phyloP scores from a whole-genome alignment of 2,797 vertebrate species.

The Hemitrygon akajei region DNA sequence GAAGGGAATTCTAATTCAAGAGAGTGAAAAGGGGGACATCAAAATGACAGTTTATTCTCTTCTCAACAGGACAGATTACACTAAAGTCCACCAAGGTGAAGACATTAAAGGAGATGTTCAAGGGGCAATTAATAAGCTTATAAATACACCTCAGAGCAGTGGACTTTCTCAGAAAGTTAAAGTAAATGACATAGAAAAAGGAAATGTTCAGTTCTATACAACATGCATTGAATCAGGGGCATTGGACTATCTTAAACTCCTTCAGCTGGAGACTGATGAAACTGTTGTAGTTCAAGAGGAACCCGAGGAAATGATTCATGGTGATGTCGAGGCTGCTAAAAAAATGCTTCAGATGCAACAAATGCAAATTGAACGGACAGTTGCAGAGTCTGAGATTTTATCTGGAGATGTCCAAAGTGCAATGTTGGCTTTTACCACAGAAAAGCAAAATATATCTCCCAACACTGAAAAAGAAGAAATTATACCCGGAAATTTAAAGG shows the following conservation, averaged over 20 bases:
- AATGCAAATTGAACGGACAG: constrained; percentile 65
- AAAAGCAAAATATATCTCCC: constrained; percentile 54
- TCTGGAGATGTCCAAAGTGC: constrained; percentile 75
- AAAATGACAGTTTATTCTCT: constrained; percentile 87
- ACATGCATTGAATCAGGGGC: constrained; percentile 87
- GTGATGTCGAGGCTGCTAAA: constrained; percentile 74
- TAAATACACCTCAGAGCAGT: constrained; percentile 57
- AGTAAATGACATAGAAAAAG: constrained; percentile 74
- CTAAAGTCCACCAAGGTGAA: constrained; percentile 61
- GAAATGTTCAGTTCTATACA: constrained; percentile 84
- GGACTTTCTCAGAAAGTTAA: constrained; percentile 60
- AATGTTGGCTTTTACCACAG: constrained; percentile 74
- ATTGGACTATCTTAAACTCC: constrained; percentile 74
- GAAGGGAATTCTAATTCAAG: constrained; percentile 83
- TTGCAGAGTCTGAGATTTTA: constrained; percentile 75
- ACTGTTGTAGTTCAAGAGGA: constrained; percentile 42
- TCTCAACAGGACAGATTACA: constrained; percentile 66
- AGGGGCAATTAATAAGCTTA: constrained; percentile 67
- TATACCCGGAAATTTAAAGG: constrained; percentile 73
- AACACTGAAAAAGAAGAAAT: constrained; percentile 70
- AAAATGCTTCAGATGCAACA: constrained; percentile 63
- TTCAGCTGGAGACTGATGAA: constrained; percentile 65
- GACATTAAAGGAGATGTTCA: constrained; percentile 72
- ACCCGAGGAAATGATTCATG: constrained; percentile 65
- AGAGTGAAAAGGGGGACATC: constrained; percentile 82